Percentiles rank a stretch among this genome's conserved stretches.
Conservation (phyloP, 2,797 vertebrate genomes). For the Clarias laeviceps region DNA sequence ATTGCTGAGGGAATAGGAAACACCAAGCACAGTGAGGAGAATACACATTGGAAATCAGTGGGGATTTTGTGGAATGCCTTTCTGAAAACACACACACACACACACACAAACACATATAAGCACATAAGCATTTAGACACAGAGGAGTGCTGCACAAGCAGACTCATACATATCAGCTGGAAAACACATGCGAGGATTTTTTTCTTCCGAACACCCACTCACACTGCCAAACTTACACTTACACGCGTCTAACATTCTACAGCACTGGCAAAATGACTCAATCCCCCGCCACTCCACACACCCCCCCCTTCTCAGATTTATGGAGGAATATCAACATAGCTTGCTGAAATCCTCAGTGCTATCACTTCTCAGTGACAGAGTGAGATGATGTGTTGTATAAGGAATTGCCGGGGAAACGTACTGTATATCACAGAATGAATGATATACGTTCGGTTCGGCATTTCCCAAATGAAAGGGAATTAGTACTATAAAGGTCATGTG, state of each 20-base stretch:
- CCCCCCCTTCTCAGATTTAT: not conserved
- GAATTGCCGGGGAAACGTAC: not conserved
- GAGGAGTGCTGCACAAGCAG: conserved; percentile 20
- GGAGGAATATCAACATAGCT: conserved; percentile 1
- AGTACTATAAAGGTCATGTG: not conserved
- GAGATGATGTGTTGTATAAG: not conserved
- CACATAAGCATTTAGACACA: conserved; percentile 1
- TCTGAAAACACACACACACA: not conserved
- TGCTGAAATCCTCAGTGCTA: not conserved
- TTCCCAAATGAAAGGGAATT: not conserved
- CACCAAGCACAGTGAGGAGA: conserved; percentile 46
- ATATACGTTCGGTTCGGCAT: not conserved
- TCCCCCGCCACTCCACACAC: not conserved
- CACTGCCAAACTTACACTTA: not conserved
- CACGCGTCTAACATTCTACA: conserved; percentile 1
- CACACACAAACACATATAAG: conserved; percentile 9
- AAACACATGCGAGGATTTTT: conserved; percentile 29
- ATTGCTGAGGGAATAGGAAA: conserved; percentile 53
- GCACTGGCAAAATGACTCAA: not conserved
- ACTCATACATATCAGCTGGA: conserved; percentile 8
- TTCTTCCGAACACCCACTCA: conserved; percentile 17
- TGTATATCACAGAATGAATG: no score
- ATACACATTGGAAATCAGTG: conserved; percentile 32
- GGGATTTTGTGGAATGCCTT: conserved; percentile 3
- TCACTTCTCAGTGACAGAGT: not conserved